A percentile compares a stretch with the other conserved stretches of the same genome.
These are phyloP conservation scores for Eciton burchellii DNA, from an alignment of 1,140 invertebrate species.

Conservation along the genomic window DNA sequence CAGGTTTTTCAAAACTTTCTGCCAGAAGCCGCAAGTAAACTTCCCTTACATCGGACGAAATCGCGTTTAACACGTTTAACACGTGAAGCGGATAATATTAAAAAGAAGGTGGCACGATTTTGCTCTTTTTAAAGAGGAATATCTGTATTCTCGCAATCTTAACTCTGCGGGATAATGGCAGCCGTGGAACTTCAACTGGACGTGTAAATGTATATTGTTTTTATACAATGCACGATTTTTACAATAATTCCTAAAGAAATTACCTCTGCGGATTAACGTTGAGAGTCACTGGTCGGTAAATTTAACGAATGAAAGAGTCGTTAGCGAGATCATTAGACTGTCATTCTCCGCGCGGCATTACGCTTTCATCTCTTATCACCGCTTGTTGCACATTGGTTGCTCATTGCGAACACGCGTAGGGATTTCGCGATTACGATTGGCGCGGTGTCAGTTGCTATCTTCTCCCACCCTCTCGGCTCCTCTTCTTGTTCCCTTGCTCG, in stretches of 20 bases:
- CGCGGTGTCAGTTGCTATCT: slow-evolving; percentile 60
- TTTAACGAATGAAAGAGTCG: background rate
- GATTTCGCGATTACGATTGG: slow-evolving; percentile 53
- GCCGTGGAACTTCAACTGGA: background rate
- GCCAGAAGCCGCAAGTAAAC: slow-evolving; percentile 29
- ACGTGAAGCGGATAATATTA: slow-evolving; percentile 18
- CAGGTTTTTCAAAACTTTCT: slow-evolving; percentile 37
- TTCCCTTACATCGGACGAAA: slow-evolving; percentile 18
- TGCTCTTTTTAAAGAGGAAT: background rate
- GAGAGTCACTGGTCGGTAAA: background rate
- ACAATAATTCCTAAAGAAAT: background rate
- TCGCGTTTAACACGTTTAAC: slow-evolving; percentile 41
- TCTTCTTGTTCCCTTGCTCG: background rate
- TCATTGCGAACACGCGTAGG: slow-evolving; percentile 8
- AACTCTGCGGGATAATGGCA: background rate
- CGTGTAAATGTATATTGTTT: background rate
- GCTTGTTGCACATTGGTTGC: background rate
- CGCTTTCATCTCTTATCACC: background rate
- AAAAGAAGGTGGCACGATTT: slow-evolving; percentile 2
- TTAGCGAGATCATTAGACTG: background rate
- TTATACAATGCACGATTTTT: background rate
- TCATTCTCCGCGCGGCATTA: background rate
- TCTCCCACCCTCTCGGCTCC: slow-evolving; percentile 58
- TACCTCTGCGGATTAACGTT: background rate
- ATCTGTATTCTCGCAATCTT: background rate